A percentile compares a stretch with the other conserved stretches of the same genome.
Evolutionary conservation across 2,888 invertebrate genomes (phyloP).

Genomic region (Magallana nippona): DNA sequence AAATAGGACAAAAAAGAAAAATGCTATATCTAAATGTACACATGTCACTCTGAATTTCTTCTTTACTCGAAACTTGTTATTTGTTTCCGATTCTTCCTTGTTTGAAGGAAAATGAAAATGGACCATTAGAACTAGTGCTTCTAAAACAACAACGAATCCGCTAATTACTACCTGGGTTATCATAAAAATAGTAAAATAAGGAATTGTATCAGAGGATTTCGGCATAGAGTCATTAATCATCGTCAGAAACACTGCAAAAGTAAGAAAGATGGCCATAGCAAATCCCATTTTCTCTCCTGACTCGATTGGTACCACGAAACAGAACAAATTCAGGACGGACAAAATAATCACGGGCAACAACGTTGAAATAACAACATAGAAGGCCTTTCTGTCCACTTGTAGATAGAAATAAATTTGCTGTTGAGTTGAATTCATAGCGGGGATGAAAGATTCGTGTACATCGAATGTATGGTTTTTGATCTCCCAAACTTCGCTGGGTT

Average conservation of each 20-base stretch:
- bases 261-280: constrained; percentile 22
- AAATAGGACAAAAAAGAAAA: neutral
- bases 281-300: constrained; percentile 34
- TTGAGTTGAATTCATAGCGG: neutral
- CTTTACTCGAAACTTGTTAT: neutral
- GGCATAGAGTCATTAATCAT: constrained; percentile 21
- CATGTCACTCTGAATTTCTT: neutral
- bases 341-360: constrained; percentile 4
- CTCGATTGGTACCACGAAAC: neutral
- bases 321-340: constrained; percentile 18
- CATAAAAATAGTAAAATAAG: neutral
- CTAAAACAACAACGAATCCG: neutral
- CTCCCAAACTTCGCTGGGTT: constrained; percentile 6
- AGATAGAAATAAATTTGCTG: neutral
- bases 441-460: neutral
- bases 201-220: neutral
- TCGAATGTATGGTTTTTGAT: neutral
- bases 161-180: neutral
- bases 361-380: constrained; percentile 1
- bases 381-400: neutral
- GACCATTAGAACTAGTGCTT: neutral
- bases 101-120: neutral
- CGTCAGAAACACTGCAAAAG: constrained; percentile 24
- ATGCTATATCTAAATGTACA: neutral
- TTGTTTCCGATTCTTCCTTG: neutral